Percentiles rank a stretch among this genome's conserved stretches.
Conservation (phyloP, 2,797 vertebrate species). For the Betta splendens region DNA sequence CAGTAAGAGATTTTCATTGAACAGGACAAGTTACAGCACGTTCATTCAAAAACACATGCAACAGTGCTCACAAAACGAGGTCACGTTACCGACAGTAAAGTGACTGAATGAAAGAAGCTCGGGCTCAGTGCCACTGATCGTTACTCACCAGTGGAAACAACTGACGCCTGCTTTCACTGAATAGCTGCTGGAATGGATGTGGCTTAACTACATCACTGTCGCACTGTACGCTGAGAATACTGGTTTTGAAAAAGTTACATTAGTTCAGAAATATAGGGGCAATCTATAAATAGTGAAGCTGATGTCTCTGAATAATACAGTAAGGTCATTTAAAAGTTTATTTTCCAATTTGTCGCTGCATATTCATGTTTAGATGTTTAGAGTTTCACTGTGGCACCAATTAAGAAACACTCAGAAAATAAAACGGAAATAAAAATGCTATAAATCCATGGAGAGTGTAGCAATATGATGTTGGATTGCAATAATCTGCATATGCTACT, state of each 20-base stretch:
- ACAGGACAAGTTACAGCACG: constrained; percentile 36
- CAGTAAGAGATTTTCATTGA: background rate
- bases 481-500: no score
- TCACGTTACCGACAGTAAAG: constrained; percentile 19
- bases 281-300: background rate
- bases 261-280: background rate
- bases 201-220: constrained; percentile 1
- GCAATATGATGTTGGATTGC: no score
- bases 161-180: constrained; percentile 6
- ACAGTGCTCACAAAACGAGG: constrained; percentile 40
- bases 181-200: constrained; percentile 1
- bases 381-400: background rate
- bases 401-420: background rate
- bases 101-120: constrained; percentile 2
- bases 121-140: constrained; percentile 7
- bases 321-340: no score
- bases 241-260: background rate
- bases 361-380: no score
- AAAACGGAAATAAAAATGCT: no score
- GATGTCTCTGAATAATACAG: no score
- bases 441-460: no score
- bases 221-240: background rate
- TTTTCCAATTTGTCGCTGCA: no score
- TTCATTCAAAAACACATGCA: constrained; percentile 52
- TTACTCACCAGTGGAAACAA: background rate